Conservation (phyloP, 35 echinoderm and acorn worm species). For the Holothuria glaberrima region DNA sequence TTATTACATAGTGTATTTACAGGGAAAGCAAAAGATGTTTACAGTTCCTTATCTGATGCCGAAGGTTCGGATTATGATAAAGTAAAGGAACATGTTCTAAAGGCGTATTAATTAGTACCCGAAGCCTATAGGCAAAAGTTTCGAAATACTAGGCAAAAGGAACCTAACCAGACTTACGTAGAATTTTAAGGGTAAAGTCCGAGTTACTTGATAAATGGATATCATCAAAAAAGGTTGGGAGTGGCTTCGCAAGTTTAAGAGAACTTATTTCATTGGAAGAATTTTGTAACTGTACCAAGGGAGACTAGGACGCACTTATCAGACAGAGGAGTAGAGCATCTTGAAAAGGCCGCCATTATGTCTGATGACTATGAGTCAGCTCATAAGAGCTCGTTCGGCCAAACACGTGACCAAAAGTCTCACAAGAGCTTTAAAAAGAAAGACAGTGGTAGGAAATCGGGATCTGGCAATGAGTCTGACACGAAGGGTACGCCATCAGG, state of each 20-base stretch:
- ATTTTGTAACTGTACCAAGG: constrained; percentile 16
- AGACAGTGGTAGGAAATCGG: constrained; percentile 13
- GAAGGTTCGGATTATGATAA: constrained; percentile 58
- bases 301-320: constrained; percentile 17
- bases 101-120: constrained; percentile 72
- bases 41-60: constrained; percentile 14
- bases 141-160: constrained; percentile 31
- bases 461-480: not conserved
- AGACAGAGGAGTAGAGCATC: not conserved
- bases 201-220: constrained; percentile 22
- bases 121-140: constrained; percentile 78
- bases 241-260: constrained; percentile 10
- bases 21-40: constrained; percentile 67
- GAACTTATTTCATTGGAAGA: constrained; percentile 40
- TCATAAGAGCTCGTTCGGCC: constrained; percentile 14
- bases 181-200: constrained; percentile 65
- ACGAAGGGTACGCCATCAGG: not conserved
- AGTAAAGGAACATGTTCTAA: constrained; percentile 56
- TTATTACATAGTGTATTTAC: constrained; percentile 53
- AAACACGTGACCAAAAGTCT: constrained; percentile 11
- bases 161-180: constrained; percentile 48
- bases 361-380: constrained; percentile 46
- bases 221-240: constrained; percentile 7
- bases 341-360: constrained; percentile 39
- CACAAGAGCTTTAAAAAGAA: constrained; percentile 24